Percentiles rank a stretch among this genome's conserved stretches.
phyloP scores from a whole-genome alignment of 2,797 vertebrate genomes.

The Pseudomugil tenellus region DNA sequence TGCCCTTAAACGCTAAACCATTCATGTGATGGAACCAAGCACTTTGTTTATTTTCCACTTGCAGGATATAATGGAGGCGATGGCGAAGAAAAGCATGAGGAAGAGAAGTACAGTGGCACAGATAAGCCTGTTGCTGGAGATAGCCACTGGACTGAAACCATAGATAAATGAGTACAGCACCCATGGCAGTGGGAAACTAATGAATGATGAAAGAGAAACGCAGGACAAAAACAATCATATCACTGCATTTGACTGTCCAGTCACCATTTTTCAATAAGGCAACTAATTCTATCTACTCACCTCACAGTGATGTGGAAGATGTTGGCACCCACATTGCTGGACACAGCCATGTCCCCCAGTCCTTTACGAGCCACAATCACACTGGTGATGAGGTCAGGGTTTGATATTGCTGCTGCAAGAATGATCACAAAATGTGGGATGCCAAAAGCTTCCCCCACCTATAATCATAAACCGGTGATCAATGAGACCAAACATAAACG shows the following conservation, averaged over 20 bases:
- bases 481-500: not conserved
- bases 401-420: constrained; percentile 92
- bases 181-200: constrained; percentile 92
- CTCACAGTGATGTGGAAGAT: constrained; percentile 96
- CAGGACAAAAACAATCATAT: not conserved
- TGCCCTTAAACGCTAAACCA: too few species aligned
- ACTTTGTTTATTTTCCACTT: constrained; percentile 95
- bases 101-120: constrained; percentile 95
- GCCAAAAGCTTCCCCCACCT: constrained; percentile 94
- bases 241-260: not conserved
- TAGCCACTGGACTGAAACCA: constrained; percentile 83
- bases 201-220: constrained; percentile 13
- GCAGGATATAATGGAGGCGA: constrained; percentile 89
- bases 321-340: constrained; percentile 95
- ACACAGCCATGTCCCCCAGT: constrained; percentile 95
- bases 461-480: not conserved
- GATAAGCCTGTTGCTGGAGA: constrained; percentile 94
- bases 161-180: constrained; percentile 85
- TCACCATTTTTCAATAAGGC: not conserved
- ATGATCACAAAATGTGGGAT: constrained; percentile 95
- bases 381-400: constrained; percentile 95
- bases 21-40: constrained; percentile 91
- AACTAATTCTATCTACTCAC: constrained; percentile 77
- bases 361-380: constrained; percentile 96
- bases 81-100: constrained; percentile 95